A percentile compares a stretch with the other conserved stretches of the same genome.
phyloP scores from a whole-genome alignment of 1,140 invertebrate species.

The Papilio helenus region DNA sequence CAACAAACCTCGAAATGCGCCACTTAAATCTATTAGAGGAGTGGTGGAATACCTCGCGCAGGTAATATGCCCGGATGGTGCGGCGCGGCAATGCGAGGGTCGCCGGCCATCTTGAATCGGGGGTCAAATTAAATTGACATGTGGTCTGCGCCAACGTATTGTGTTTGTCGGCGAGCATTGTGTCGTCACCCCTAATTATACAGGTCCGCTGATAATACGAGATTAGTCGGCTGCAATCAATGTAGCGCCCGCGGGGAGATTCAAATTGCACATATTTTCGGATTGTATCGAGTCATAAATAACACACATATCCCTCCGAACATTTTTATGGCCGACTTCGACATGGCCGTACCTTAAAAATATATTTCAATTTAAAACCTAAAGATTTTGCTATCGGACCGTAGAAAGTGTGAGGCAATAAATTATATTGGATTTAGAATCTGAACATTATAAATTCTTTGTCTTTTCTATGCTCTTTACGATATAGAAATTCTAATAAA shows the following conservation, averaged over 20 bases:
- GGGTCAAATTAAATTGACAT: conserved; percentile 81
- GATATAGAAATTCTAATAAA: conserved; percentile 40
- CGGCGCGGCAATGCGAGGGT: conserved; percentile 48
- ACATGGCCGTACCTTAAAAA: conserved; percentile 21
- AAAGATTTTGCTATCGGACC: conserved; percentile 1
- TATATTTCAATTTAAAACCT: conserved; percentile 35
- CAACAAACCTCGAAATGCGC: conserved; percentile 53
- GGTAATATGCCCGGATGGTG: conserved; percentile 41
- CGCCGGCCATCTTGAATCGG: conserved; percentile 72
- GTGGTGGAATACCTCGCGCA: conserved; percentile 40
- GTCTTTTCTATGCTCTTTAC: conserved; percentile 21
- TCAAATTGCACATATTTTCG: conserved; percentile 45
- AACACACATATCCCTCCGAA: conserved; percentile 41
- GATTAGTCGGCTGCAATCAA: conserved; percentile 69
- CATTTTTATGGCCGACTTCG: conserved; percentile 26
- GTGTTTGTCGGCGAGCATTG: conserved; percentile 68
- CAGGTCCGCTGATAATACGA: conserved; percentile 67
- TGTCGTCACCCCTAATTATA: conserved; percentile 79
- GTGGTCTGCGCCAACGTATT: conserved; percentile 76
- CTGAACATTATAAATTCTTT: conserved; percentile 26
- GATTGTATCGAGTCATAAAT: conserved; percentile 50
- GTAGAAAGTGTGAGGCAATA: conserved; percentile 32
- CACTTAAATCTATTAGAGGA: conserved; percentile 70
- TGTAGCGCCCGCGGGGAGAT: conserved; percentile 55
- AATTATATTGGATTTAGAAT: conserved; percentile 19